Evolutionary conservation across 2,797 vertebrate species (phyloP), one percentile per base, ranked within the genome.

Genomic region (Spinibarbus caldwelli): DNA sequence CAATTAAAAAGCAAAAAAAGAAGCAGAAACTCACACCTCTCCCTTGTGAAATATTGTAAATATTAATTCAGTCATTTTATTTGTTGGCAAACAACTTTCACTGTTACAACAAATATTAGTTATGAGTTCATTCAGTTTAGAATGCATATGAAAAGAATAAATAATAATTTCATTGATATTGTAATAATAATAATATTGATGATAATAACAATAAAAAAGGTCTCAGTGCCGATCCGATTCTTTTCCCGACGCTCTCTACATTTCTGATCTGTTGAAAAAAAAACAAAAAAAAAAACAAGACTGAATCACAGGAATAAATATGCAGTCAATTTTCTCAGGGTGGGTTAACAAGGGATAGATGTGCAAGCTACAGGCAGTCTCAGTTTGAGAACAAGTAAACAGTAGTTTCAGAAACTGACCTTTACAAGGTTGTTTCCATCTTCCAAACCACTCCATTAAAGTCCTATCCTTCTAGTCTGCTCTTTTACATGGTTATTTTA

Each of bases 101-200:
- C 98, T 98, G 97, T 98, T 98, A 99, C 98, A 99, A 99, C 97
- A 98, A 97, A 97, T 98, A 99, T 98, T 99, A 98, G 97, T 98
- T 97, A 98, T 98, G 97, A 97, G 97, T 96, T 98, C 97, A 97
- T 98, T 97, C 96, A 96, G 96, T 96, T 97, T 94, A 95, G 95
- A 96, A 97, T 97, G 96, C 96, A 90, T 99, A 99, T 97, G 99
- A 99, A 99, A 90, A 97, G 97, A 97, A 98, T 97, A 97, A 97
- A 97, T 98, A 98, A 97, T 96, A 94, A 93, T 93, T 88, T 94
- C 94, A 93, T 95, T 93, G 94, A 95, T 94, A 90, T 94, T 93
- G 93, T 94, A 94, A 93, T 94, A 91, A 94, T 94, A 91, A 95
- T 96, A 96, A 95, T 96, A 78, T 87, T 84, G 87, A 88, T 88